Evolutionary conservation across 2,797 vertebrate genomes (phyloP).

Genomic region (Graptemys geographica): DNA sequence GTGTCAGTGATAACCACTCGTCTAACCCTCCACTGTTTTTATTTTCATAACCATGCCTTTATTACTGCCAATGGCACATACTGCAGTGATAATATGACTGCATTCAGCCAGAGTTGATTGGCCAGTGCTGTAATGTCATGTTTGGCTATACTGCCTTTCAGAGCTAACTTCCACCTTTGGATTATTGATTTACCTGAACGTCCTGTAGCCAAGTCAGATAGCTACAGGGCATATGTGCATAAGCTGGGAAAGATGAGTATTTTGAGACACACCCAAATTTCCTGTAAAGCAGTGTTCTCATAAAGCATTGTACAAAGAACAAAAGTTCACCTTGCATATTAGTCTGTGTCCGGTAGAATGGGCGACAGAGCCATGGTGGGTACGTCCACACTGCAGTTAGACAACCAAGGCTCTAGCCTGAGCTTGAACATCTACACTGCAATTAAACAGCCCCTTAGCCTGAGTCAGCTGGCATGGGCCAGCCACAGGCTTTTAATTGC

Average conservation of each 20-base stretch:
- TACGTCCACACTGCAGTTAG: background rate
- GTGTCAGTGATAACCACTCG: background rate
- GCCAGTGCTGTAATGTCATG: background rate
- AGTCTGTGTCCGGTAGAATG: background rate
- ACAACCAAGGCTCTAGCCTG: background rate
- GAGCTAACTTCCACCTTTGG: background rate
- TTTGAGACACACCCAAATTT: background rate
- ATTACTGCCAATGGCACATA: background rate
- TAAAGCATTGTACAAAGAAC: background rate
- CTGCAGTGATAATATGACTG: background rate
- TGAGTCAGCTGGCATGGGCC: background rate
- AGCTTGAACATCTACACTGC: background rate
- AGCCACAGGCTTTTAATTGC: background rate
- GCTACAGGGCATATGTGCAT: background rate
- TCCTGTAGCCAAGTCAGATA: background rate
- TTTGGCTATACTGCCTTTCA: background rate
- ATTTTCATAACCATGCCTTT: background rate
- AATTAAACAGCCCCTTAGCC: background rate
- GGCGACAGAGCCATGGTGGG: background rate
- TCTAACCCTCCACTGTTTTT: background rate
- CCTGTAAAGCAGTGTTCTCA: background rate
- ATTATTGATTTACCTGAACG: background rate
- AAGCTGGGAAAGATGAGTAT: background rate
- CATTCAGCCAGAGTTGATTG: background rate
- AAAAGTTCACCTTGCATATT: background rate